Percentiles rank a stretch among this genome's conserved stretches.
These are phyloP conservation scores for Drosophila takahashii DNA, from an alignment of 1,140 invertebrate genomes.

Conservation along the genomic window DNA sequence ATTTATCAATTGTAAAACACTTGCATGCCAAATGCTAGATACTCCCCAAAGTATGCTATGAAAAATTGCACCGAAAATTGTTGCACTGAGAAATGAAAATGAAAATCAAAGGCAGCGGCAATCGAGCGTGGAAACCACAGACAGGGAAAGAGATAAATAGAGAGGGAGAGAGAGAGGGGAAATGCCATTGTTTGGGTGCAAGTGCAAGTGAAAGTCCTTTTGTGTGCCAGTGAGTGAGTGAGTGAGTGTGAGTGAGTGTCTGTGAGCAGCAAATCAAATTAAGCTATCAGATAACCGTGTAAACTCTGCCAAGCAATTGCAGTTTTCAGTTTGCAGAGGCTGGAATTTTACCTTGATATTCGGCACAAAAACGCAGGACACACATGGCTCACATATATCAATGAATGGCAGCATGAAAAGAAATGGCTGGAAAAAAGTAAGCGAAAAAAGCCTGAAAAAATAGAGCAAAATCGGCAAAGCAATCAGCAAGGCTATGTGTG, in stretches of 20 bases:
- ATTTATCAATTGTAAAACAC: slow-evolving; percentile 38
- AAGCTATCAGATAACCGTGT: slow-evolving; percentile 70
- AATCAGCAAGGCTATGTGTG: slow-evolving; percentile 22
- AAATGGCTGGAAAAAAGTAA: slow-evolving; percentile 44
- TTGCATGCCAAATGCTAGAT: not conserved
- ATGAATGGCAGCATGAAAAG: slow-evolving; percentile 33
- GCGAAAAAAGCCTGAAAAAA: slow-evolving; percentile 11
- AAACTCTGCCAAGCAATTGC: slow-evolving; percentile 53
- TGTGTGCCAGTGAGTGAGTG: slow-evolving; percentile 19
- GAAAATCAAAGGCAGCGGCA: slow-evolving; percentile 30
- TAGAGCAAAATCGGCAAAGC: slow-evolving; percentile 29
- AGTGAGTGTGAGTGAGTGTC: slow-evolving; percentile 24
- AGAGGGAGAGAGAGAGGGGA: slow-evolving; percentile 2
- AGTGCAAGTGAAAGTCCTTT: slow-evolving; percentile 28
- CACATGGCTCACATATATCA: slow-evolving; percentile 22
- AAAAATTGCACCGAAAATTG: slow-evolving; percentile 65
- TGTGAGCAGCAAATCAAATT: slow-evolving; percentile 72
- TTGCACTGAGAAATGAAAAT: slow-evolving; percentile 26
- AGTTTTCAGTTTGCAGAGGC: slow-evolving; percentile 13
- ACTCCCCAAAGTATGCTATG: slow-evolving; percentile 67
- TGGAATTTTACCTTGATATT: slow-evolving; percentile 45
- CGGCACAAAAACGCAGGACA: slow-evolving; percentile 6
- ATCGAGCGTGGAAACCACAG: slow-evolving; percentile 69
- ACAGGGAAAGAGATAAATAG: slow-evolving; percentile 2
- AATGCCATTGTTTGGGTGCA: slow-evolving; percentile 47